phyloP scores from a whole-genome alignment of 2,888 invertebrate genomes.

The Halocaridina rubra region DNA sequence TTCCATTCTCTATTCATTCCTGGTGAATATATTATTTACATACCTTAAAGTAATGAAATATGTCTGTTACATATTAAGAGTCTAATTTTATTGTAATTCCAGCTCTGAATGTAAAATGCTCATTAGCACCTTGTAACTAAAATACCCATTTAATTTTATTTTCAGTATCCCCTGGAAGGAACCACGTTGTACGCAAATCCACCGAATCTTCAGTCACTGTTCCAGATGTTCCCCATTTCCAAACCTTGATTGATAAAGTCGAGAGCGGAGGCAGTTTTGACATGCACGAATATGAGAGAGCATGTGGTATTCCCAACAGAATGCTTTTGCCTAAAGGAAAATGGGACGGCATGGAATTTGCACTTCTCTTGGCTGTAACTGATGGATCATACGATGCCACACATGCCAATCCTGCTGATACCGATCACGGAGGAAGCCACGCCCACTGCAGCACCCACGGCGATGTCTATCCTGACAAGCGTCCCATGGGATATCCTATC shows the following conservation, averaged over 20 bases:
- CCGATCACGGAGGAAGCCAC: slow-evolving; percentile 66
- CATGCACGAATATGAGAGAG: slow-evolving; percentile 24
- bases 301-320: slow-evolving; percentile 64
- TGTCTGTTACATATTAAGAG: too few species aligned
- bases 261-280: slow-evolving; percentile 16
- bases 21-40: background rate
- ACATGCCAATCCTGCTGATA: slow-evolving; percentile 54
- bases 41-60: too few species aligned
- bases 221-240: slow-evolving; percentile 70
- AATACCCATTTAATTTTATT: too few species aligned
- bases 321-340: slow-evolving; percentile 65
- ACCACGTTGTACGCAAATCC: slow-evolving; percentile 77
- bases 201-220: slow-evolving; percentile 76
- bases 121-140: too few species aligned
- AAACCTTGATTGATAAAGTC: background rate
- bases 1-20: background rate
- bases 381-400: slow-evolving; percentile 36
- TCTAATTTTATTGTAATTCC: too few species aligned
- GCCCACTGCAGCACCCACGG: slow-evolving; percentile 71
- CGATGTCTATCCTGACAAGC: slow-evolving; percentile 74
- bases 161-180: slow-evolving; percentile 74
- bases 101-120: too few species aligned
- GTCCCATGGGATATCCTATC: slow-evolving; percentile 88
- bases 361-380: slow-evolving; percentile 63
- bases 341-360: slow-evolving; percentile 61